phyloP scores from a whole-genome alignment of 2,113 vertebrate species.

The Chauna torquata region DNA sequence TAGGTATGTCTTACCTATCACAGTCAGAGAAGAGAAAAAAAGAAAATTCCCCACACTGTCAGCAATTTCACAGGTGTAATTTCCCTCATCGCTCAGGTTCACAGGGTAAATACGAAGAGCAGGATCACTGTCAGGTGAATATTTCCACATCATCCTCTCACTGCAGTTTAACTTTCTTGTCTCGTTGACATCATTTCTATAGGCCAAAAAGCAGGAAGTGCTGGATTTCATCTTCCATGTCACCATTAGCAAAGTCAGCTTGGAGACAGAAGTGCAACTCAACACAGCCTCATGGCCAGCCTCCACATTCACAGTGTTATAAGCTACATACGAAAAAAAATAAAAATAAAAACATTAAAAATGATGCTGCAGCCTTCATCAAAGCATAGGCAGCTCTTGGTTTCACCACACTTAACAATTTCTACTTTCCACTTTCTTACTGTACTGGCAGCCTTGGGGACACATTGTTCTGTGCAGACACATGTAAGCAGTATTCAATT shows the following conservation, averaged over 20 bases:
- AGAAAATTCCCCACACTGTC: background rate
- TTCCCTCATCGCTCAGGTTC: slow-evolving; percentile 24
- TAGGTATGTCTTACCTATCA: slow-evolving; percentile 50
- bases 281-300: background rate
- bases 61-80: slow-evolving; percentile 4
- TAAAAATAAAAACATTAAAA: background rate
- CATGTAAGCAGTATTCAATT: background rate
- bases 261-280: background rate
- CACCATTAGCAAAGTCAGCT: rapidly evolving
- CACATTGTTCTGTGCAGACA: background rate
- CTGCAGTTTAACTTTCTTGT: background rate
- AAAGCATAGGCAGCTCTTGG: background rate
- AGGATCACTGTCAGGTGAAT: background rate
- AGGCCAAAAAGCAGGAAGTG: background rate
- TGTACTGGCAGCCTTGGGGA: background rate
- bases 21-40: background rate
- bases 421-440: background rate
- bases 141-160: slow-evolving; percentile 27
- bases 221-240: background rate
- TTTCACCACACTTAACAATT: background rate
- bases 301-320: background rate
- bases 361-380: background rate
- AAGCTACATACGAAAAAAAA: background rate
- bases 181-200: background rate
- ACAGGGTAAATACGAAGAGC: slow-evolving; percentile 48